Percentiles rank a stretch among this genome's conserved stretches.
phyloP scores from a whole-genome alignment of 2,888 invertebrate species.

The Lasioglossum zephyrum region DNA sequence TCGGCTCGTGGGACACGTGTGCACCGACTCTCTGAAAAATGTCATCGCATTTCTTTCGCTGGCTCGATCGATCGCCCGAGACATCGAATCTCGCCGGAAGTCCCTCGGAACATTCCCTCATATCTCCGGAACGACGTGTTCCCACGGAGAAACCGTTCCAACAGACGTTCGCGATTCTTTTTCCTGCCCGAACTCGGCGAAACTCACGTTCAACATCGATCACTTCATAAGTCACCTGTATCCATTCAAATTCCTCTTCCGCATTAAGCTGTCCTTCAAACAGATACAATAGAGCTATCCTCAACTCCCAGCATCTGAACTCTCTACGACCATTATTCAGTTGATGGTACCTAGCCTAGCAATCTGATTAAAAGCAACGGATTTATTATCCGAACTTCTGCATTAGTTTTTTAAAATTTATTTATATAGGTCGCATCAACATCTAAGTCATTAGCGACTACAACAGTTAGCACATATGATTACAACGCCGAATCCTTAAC shows the following conservation, averaged over 20 bases:
- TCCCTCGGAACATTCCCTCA: slow-evolving; percentile 20
- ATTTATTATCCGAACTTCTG: too few species aligned
- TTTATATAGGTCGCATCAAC: too few species aligned
- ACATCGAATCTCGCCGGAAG: slow-evolving; percentile 36
- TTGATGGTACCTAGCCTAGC: not conserved
- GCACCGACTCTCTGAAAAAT: slow-evolving; percentile 50
- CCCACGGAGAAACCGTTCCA: not conserved
- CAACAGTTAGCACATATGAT: too few species aligned
- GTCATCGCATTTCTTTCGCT: slow-evolving; percentile 48
- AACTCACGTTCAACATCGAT: not conserved
- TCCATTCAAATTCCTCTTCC: not conserved
- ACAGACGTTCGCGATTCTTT: not conserved
- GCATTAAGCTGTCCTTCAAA: not conserved
- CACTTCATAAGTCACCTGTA: not conserved
- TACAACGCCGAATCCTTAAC: too few species aligned
- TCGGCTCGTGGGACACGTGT: slow-evolving; percentile 37
- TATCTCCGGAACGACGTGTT: slow-evolving; percentile 27
- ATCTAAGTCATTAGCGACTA: too few species aligned
- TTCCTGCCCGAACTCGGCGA: not conserved
- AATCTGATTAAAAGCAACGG: not conserved
- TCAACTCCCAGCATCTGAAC: not conserved
- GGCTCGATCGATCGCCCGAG: slow-evolving; percentile 39
- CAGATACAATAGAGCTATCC: not conserved
- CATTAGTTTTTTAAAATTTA: too few species aligned
- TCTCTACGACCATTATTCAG: not conserved